Conservation (phyloP, 2,888 invertebrate species). For the Lycocerus yunnanus region DNA sequence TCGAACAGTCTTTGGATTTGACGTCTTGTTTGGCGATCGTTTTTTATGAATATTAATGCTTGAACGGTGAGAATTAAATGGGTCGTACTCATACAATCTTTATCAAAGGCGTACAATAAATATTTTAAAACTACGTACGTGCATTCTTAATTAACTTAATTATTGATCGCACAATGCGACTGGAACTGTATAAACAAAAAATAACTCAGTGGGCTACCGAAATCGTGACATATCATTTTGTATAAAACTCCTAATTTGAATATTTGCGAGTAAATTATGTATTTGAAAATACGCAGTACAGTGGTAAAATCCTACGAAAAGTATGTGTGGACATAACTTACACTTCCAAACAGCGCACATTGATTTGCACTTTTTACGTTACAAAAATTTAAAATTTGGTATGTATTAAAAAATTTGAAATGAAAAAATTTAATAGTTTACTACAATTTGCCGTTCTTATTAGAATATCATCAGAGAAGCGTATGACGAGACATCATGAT, state of each 20-base stretch:
- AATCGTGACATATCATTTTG: neutral
- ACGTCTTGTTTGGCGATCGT: neutral
- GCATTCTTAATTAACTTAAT: neutral
- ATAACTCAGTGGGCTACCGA: neutral
- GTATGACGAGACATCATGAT: too few species aligned
- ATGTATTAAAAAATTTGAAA: too few species aligned
- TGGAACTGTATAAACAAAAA: neutral
- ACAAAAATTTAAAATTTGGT: too few species aligned
- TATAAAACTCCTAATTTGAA: neutral
- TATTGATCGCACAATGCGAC: neutral
- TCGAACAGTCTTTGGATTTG: neutral
- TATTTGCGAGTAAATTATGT: neutral
- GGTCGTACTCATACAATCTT: neutral
- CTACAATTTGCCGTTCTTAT: too few species aligned
- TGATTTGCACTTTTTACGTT: too few species aligned
- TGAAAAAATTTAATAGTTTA: too few species aligned
- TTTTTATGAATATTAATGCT: neutral
- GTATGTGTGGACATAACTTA: neutral
- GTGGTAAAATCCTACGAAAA: neutral
- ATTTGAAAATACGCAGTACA: neutral
- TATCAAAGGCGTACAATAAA: neutral
- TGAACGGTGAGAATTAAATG: neutral
- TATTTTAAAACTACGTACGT: neutral
- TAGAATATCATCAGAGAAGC: too few species aligned
- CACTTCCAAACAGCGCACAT: neutral